These are phyloP conservation scores for Halocynthia roretzi DNA, from an alignment of 23 tunicate genomes.

Conservation along the genomic window DNA sequence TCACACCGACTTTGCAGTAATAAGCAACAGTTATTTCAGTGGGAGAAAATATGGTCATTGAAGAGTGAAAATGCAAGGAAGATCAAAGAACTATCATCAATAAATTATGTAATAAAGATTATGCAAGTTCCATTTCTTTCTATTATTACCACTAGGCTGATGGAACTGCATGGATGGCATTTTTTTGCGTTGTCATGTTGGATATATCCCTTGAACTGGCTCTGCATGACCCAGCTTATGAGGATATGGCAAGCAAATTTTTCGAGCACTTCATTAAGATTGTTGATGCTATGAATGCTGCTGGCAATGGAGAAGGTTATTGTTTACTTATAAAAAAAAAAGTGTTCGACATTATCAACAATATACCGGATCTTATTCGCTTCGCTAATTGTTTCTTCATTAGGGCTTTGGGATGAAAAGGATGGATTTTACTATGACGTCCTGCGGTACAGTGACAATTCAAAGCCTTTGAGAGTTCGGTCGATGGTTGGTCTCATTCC, in stretches of 20 bases:
- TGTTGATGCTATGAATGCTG: slow-evolving; percentile 88
- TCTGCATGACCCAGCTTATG: slow-evolving; percentile 59
- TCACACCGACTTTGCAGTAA: too few species aligned
- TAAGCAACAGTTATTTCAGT: too few species aligned
- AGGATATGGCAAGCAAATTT: slow-evolving; percentile 97
- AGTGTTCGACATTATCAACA: neutral
- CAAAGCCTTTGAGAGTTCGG: slow-evolving; percentile 77
- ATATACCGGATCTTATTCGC: neutral
- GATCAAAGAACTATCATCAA: too few species aligned
- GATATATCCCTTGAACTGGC: slow-evolving; percentile 85
- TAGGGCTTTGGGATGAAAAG: slow-evolving; percentile 87
- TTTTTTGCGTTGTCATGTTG: slow-evolving; percentile 84
- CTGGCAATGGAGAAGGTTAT: slow-evolving; percentile 79
- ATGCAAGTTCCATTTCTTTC: too few species aligned
- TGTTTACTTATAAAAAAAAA: neutral
- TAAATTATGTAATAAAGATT: too few species aligned
- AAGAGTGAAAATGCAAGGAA: too few species aligned
- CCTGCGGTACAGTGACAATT: slow-evolving; percentile 41
- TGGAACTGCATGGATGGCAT: slow-evolving; percentile 98
- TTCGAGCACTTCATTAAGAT: slow-evolving; percentile 93
- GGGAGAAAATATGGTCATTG: too few species aligned
- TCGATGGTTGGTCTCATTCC: slow-evolving; percentile 93
- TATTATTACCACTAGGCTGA: slow-evolving; percentile 49
- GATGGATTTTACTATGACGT: slow-evolving; percentile 93
- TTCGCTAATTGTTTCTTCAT: slow-evolving; percentile 1